phyloP scores from a whole-genome alignment of 2,888 invertebrate genomes.

The Pinctada fucata region DNA sequence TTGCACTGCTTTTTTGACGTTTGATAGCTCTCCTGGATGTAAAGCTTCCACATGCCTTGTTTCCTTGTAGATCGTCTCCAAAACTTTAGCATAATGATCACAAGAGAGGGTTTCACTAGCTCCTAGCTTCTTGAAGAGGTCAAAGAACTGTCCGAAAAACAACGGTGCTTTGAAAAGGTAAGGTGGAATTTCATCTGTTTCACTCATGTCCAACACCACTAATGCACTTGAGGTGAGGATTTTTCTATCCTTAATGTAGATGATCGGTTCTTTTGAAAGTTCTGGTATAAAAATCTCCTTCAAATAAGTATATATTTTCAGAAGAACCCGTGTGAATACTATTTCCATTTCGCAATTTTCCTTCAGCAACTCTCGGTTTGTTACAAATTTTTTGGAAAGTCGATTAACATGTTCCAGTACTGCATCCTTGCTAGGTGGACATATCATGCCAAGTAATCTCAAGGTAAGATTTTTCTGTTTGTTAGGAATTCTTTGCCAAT shows the following conservation, averaged over 20 bases:
- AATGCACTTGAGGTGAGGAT: not conserved
- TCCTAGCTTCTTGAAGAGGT: not conserved
- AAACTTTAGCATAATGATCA: not conserved
- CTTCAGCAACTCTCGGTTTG: too few relatives aligned
- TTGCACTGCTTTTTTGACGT: not conserved
- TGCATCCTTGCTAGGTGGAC: too few relatives aligned
- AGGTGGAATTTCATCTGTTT: conserved; percentile 4
- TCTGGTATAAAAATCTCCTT: too few relatives aligned
- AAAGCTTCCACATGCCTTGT: not conserved
- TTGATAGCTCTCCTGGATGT: not conserved
- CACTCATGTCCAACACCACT: not conserved
- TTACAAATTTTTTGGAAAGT: too few relatives aligned
- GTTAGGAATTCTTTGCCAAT: too few relatives aligned
- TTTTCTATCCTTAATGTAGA: not conserved
- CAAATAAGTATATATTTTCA: too few relatives aligned
- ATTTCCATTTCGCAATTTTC: too few relatives aligned
- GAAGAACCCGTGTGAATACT: too few relatives aligned
- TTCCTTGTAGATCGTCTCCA: not conserved
- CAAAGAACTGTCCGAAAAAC: conserved; percentile 9
- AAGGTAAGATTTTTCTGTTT: too few relatives aligned
- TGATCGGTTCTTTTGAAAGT: not conserved
- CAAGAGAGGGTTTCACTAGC: not conserved
- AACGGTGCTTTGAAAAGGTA: conserved; percentile 1
- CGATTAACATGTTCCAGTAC: too few relatives aligned
- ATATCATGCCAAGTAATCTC: too few relatives aligned